phyloP scores from a whole-genome alignment of 2,113 vertebrate species.

The Podarcis muralis region DNA sequence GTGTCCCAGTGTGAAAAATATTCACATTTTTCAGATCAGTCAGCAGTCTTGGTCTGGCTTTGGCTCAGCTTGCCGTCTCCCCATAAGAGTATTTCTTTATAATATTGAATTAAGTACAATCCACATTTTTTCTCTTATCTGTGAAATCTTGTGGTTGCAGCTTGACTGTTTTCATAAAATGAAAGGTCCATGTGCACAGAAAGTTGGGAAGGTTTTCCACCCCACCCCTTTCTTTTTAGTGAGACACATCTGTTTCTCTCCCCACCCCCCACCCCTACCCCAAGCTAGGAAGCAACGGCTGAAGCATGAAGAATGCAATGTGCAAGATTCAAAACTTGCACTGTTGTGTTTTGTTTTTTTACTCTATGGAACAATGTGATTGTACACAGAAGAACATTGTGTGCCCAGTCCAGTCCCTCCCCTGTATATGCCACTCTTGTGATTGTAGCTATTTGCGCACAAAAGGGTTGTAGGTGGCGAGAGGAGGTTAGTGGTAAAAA shows the following conservation, averaged over 20 bases:
- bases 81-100: conserved; percentile 76
- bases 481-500: neutral
- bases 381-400: conserved; percentile 27
- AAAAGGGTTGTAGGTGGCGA: too few relatives aligned
- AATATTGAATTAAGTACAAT: conserved; percentile 84
- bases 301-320: conserved; percentile 54
- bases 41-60: conserved; percentile 80
- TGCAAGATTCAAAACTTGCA: conserved; percentile 53
- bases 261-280: neutral
- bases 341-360: conserved; percentile 35
- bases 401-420: neutral
- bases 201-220: conserved; percentile 58
- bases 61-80: conserved; percentile 73
- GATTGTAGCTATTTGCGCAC: neutral
- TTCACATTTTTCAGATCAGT: conserved; percentile 83
- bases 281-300: conserved; percentile 64
- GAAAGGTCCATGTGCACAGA: conserved; percentile 82
- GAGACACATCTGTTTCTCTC: neutral
- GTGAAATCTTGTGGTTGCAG: conserved; percentile 81
- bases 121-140: conserved; percentile 82
- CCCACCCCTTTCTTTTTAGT: neutral
- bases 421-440: neutral
- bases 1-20: conserved; percentile 81
- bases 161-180: conserved; percentile 81
- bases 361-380: conserved; percentile 30